Base-by-base conservation (phyloP, 2,113 vertebrate genomes). In the human region DNA sequence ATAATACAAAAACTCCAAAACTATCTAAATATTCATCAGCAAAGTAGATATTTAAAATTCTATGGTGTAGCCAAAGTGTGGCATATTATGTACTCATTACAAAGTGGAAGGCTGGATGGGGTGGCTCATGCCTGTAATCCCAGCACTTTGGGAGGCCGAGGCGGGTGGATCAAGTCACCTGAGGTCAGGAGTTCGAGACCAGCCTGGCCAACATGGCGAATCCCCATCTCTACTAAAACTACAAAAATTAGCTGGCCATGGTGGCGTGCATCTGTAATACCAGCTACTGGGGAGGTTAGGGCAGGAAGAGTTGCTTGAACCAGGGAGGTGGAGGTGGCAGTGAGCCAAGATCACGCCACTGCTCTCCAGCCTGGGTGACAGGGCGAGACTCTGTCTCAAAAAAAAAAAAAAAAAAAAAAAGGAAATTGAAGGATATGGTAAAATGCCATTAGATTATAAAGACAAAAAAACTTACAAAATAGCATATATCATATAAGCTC, bases 361-460 rank as follows among this genome's bases (percentile, higher is more conserved):
- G 22, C 22, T 40, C 40, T 76, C 40, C 43, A 76, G 73, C 13
- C 40, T 27, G 27, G 25, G 23, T 43, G 27, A 76, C 73, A 73
- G 70, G 38, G 20, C 20, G 5, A 40, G 70, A 73, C 22, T 22
- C n/a, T 73, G 22, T 40, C 38, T 25, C 68, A 23, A 83, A 95
- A 86, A 75, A 12, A 72, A 72, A 40, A 22, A 43, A 72, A 13
- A 40, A 43, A 23, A 68, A 68, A 68, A 81, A 87, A 35, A 3
- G 2, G 50, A 90, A 96, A 88, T 0, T 70, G 22, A 97, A 92
- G 66, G n/a, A 59, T 10, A 59, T 30, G 61, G 25, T 86, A 91
- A 75, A 76, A 73, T 95, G 64, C 1, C 43, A 73, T 43, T 93
- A 10, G 61, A 82, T 52, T 96, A 12, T 27, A 93, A 95, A 93